Conservation (phyloP, 2,113 vertebrate species). For the Gobiocypris rarus region DNA sequence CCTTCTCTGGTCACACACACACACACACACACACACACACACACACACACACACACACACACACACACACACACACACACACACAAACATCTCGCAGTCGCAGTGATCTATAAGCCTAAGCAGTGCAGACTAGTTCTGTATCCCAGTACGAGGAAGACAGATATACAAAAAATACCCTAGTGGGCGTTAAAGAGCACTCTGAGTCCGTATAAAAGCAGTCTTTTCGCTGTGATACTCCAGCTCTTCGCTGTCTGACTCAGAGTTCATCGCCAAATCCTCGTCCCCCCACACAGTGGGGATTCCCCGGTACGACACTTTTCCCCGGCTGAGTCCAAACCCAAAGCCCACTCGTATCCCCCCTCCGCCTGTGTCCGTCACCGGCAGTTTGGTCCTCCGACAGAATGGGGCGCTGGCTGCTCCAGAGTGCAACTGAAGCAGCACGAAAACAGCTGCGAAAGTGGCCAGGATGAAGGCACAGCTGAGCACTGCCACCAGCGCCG, state of each 20-base stretch:
- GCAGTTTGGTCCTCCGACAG: slow-evolving; percentile 85
- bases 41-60: not conserved
- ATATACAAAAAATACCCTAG: slow-evolving; percentile 16
- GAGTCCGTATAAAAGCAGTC: slow-evolving; percentile 96
- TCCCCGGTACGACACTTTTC: slow-evolving; percentile 87
- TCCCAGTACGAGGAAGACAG: slow-evolving; percentile 38
- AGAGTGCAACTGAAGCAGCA: slow-evolving; percentile 87
- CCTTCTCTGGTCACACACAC: too few relatives aligned
- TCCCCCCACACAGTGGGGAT: slow-evolving; percentile 95
- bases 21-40: not conserved
- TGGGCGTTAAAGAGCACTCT: slow-evolving; percentile 86
- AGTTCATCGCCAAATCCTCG: slow-evolving; percentile 76
- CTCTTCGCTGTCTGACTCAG: slow-evolving; percentile 90
- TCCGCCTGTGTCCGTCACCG: slow-evolving; percentile 77
- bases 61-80: not conserved
- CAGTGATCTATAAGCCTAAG: not conserved
- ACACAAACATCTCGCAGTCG: not conserved
- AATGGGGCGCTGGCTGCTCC: slow-evolving; percentile 71
- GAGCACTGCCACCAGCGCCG: slow-evolving; percentile 82
- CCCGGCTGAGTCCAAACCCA: slow-evolving; percentile 62
- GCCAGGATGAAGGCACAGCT: slow-evolving; percentile 88
- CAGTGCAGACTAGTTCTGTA: slow-evolving; percentile 31
- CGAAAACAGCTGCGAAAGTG: slow-evolving; percentile 84
- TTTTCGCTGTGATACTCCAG: slow-evolving; percentile 85
- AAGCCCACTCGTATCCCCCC: slow-evolving; percentile 67